phyloP scores from a whole-genome alignment of 2,888 invertebrate species.

The Frankliniella fusca region DNA sequence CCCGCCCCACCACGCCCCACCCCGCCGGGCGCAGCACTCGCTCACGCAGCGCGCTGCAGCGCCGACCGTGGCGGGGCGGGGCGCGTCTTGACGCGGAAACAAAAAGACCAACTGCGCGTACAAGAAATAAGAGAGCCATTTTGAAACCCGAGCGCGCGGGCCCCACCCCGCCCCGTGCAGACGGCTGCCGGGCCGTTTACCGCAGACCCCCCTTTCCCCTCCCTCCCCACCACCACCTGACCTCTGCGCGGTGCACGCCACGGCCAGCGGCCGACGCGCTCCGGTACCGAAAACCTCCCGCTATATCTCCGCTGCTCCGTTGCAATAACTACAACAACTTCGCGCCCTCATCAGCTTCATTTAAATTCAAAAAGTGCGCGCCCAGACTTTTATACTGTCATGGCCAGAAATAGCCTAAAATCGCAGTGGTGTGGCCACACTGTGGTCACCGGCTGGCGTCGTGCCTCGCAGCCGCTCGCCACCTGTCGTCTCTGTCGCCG shows the following conservation, averaged over 20 bases:
- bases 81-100: constrained; percentile 3
- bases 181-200: background rate
- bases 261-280: no score
- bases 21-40: background rate
- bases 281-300: no score
- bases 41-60: no score
- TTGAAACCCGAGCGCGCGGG: background rate
- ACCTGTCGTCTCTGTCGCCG: background rate
- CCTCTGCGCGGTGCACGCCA: background rate
- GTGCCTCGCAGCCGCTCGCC: background rate
- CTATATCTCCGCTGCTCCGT: no score
- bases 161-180: background rate
- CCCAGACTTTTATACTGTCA: no score
- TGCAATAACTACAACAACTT: no score
- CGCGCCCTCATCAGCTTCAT: no score
- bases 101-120: constrained; percentile 10
- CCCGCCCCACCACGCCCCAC: background rate
- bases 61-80: no score
- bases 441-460: background rate
- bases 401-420: no score
- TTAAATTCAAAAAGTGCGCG: no score
- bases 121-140: constrained; percentile 26
- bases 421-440: no score
- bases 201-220: background rate
- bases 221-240: background rate